These are phyloP conservation scores for Botia kubotai DNA, from an alignment of 2,797 vertebrate genomes.

Conservation along the genomic window DNA sequence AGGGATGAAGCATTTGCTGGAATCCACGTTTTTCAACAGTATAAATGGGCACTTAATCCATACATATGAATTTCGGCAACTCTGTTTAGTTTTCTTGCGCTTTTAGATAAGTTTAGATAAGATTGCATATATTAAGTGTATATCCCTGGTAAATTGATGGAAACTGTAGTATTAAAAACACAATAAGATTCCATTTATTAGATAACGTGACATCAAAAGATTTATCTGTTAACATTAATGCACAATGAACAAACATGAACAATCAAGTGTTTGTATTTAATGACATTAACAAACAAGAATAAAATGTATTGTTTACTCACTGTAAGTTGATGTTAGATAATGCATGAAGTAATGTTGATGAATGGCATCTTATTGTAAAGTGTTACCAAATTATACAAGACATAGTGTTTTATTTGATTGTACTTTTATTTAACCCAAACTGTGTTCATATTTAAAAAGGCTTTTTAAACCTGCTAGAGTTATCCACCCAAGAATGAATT, in stretches of 20 bases:
- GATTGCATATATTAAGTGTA: neutral
- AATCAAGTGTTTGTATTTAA: neutral
- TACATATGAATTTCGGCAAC: constrained; percentile 38
- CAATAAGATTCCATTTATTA: neutral
- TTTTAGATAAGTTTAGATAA: too few species aligned
- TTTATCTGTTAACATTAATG: neutral
- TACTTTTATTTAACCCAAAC: too few species aligned
- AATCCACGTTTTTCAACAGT: constrained; percentile 27
- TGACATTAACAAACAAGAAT: neutral
- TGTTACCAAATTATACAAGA: too few species aligned
- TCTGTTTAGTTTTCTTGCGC: constrained; percentile 16
- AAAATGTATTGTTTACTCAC: neutral
- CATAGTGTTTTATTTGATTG: too few species aligned
- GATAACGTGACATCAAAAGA: neutral
- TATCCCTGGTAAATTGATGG: too few species aligned
- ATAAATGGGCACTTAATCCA: constrained; percentile 20
- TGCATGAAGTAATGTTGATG: too few species aligned
- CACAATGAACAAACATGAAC: too few species aligned
- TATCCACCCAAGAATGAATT: too few species aligned
- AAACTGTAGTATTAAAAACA: neutral
- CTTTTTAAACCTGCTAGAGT: too few species aligned
- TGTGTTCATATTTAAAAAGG: too few species aligned
- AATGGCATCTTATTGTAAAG: too few species aligned
- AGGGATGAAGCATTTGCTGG: constrained; percentile 1
- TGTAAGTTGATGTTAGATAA: neutral